These are phyloP conservation scores for honey bee (Apis mellifera) DNA, from an alignment of 1,140 invertebrate genomes.

Conservation along the genomic window Amel_HAv3.1 CM009941.2:12293501-12294000, in stretches of 20 bases:
- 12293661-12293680: neutral
- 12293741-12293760: neutral
- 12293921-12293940: constrained; percentile 81
- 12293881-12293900: constrained; percentile 71
- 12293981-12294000: constrained; percentile 41
- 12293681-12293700: neutral
- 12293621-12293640: neutral
- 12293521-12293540: constrained; percentile 82
- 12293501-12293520: constrained; percentile 82
- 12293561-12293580: constrained; percentile 82
- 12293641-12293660: neutral
- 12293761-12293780: neutral
- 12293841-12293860: constrained; percentile 5
- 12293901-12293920: constrained; percentile 67
- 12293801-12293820: neutral
- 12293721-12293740: neutral
- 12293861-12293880: constrained; percentile 42
- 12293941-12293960: constrained; percentile 83
- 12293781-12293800: neutral
- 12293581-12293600: constrained; percentile 64
- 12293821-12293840: neutral
- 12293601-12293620: constrained; percentile 32
- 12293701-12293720: neutral
- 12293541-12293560: constrained; percentile 82
- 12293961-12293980: constrained; percentile 77